These are phyloP conservation scores for Aphidoletes aphidimyza DNA, from an alignment of 2,888 invertebrate species.

Conservation along the genomic window DNA sequence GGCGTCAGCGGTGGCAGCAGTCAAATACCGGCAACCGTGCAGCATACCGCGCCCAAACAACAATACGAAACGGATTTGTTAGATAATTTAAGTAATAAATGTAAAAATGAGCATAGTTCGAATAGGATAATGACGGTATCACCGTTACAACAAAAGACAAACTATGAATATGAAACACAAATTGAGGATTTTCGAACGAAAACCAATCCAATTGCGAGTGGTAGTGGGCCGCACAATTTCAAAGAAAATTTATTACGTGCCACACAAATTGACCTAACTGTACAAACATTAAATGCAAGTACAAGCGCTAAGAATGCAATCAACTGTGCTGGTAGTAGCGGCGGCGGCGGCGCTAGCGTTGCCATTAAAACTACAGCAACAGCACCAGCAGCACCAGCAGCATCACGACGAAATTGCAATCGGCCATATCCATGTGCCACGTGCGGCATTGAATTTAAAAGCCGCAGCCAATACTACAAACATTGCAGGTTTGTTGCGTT, in stretches of 20 bases:
- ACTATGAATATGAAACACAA: not conserved
- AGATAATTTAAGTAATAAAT: constrained; percentile 14
- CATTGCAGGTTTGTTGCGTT: constrained; percentile 72
- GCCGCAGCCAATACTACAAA: constrained; percentile 92
- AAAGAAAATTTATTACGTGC: constrained; percentile 7
- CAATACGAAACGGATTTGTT: constrained; percentile 6
- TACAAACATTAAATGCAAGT: not conserved
- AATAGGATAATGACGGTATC: not conserved
- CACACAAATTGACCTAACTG: not conserved
- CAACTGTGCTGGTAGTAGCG: not conserved
- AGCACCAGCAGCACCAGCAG: constrained; percentile 77
- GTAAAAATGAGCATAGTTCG: not conserved
- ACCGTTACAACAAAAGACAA: constrained; percentile 27
- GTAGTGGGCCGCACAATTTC: not conserved
- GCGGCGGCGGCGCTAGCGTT: constrained; percentile 74
- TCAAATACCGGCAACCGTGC: too few species aligned
- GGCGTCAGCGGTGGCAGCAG: not conserved
- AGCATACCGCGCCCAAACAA: not conserved
- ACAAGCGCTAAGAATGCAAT: not conserved
- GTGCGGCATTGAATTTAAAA: constrained; percentile 93
- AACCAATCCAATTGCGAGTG: not conserved
- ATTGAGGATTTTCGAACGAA: not conserved
- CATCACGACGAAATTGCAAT: constrained; percentile 84
- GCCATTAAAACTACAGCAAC: too few species aligned
- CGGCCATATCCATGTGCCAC: constrained; percentile 89